These are phyloP conservation scores for Pagrus major DNA, from an alignment of 2,113 vertebrate species.

Conservation along the genomic window DNA sequence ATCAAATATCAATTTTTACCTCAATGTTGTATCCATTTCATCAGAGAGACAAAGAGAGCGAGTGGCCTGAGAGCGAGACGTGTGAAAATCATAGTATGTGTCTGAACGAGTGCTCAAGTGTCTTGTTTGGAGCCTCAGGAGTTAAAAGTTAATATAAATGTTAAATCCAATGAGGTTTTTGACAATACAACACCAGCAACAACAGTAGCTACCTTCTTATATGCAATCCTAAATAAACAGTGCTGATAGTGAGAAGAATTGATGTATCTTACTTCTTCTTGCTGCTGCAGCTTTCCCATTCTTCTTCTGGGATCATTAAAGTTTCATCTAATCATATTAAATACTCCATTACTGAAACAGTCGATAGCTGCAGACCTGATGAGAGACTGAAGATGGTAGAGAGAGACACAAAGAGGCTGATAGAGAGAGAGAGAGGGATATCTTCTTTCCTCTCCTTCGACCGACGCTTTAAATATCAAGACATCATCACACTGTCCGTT, in stretches of 20 bases:
- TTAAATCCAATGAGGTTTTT: too few species aligned
- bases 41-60: neutral
- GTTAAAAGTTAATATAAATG: neutral
- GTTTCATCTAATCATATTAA: slow-evolving; percentile 26
- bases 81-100: too few species aligned
- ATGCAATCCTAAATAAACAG: too few species aligned
- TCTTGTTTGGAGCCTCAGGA: too few species aligned
- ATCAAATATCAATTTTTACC: neutral
- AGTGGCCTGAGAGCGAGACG: too few species aligned
- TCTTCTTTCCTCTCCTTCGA: neutral
- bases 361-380: slow-evolving; percentile 16
- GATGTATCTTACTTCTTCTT: slow-evolving; percentile 2
- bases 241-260: too few species aligned
- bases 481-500: neutral
- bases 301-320: neutral
- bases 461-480: neutral
- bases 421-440: neutral
- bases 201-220: neutral
- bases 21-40: neutral
- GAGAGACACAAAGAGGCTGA: neutral
- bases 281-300: neutral
- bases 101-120: too few species aligned
- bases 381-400: neutral
- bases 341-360: slow-evolving; percentile 22
- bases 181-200: too few species aligned